A percentile compares a stretch with the other conserved stretches of the same genome.
Evolutionary conservation across 2,888 invertebrate genomes (phyloP).

Genomic region (Sturmia bella): DNA sequence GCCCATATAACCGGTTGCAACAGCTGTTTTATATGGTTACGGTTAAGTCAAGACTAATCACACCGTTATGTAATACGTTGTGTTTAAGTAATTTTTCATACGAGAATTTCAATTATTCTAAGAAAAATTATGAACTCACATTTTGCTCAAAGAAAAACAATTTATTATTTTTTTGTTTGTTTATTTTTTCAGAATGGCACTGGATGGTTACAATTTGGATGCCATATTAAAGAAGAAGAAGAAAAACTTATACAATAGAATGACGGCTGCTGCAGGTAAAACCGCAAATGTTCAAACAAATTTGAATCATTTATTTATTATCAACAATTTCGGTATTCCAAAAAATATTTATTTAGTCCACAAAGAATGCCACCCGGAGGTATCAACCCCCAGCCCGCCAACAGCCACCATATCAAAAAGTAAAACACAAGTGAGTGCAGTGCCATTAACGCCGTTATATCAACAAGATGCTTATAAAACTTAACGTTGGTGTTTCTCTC

Average conservation of each 20-base stretch:
- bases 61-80: no score
- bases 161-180: slow-evolving; percentile 21
- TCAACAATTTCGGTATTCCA: not conserved
- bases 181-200: slow-evolving; percentile 74
- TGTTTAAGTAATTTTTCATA: no score
- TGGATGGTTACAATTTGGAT: slow-evolving; percentile 80
- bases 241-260: slow-evolving; percentile 80
- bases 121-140: no score
- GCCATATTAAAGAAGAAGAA: slow-evolving; percentile 80
- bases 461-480: slow-evolving; percentile 64
- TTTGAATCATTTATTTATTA: slow-evolving; percentile 3
- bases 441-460: slow-evolving; percentile 65
- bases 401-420: slow-evolving; percentile 51
- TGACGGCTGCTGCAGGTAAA: slow-evolving; percentile 80
- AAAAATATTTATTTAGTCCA: slow-evolving; percentile 70
- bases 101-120: no score
- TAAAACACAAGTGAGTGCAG: slow-evolving; percentile 45
- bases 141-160: no score
- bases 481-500: slow-evolving; percentile 66
- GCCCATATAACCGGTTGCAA: no score
- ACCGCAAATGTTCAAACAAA: slow-evolving; percentile 11
- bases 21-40: no score
- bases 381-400: slow-evolving; percentile 43
- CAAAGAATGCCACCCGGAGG: slow-evolving; percentile 74
- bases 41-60: no score